A percentile compares a stretch with the other conserved stretches of the same genome.
Conservation (phyloP, 2,888 invertebrate genomes). For the Drosophila anceps region DNA sequence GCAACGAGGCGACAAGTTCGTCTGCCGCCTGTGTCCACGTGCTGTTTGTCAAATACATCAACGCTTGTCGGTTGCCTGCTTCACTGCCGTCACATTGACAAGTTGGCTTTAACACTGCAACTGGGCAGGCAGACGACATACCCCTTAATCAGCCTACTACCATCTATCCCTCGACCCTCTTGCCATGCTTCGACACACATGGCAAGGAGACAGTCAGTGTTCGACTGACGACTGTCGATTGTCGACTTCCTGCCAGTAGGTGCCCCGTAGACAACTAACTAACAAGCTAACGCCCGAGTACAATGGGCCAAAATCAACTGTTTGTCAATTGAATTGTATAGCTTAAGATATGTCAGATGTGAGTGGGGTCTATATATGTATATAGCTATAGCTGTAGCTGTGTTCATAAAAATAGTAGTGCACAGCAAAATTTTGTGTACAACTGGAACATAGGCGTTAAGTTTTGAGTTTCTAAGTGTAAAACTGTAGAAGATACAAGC, state of each 20-base stretch:
- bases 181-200: background rate
- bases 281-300: conserved; percentile 48
- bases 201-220: conserved; percentile 18
- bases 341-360: background rate
- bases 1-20: conserved; percentile 13
- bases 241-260: conserved; percentile 33
- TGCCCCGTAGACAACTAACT: conserved; percentile 51
- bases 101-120: conserved; percentile 74
- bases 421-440: too few species aligned
- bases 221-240: conserved; percentile 35
- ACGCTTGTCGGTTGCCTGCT: conserved; percentile 75
- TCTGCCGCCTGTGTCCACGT: conserved; percentile 41
- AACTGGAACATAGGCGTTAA: too few species aligned
- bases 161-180: background rate
- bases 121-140: conserved; percentile 2
- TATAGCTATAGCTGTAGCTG: too few species aligned
- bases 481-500: too few species aligned
- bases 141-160: conserved; percentile 4
- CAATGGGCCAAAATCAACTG: background rate
- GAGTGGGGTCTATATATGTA: background rate
- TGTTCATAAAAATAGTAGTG: too few species aligned
- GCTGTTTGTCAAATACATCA: conserved; percentile 80
- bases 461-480: too few species aligned
- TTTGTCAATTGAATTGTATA: background rate
- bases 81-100: conserved; percentile 76